Evolutionary conservation across 2,888 invertebrate species (phyloP), one percentile per base, ranked within the genome.

Genomic region (Reticulitermes lucifugus): DNA sequence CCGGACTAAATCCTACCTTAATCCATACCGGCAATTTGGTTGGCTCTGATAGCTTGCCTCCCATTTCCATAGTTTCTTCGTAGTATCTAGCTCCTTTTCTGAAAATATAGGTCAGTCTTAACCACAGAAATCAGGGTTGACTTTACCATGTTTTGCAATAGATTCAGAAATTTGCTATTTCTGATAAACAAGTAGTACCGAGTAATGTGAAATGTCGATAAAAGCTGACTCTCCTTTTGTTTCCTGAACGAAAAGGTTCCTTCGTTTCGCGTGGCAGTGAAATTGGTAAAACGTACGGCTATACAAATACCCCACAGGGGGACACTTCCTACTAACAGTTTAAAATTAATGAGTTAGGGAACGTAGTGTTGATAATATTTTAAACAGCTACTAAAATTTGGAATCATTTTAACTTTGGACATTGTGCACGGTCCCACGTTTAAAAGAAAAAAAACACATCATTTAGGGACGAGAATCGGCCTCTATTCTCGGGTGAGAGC

Each of bases 11-110:
- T 77, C 90, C 91, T 41, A 77, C 60, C 93, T 93, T 88, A 94
- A 94, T 89, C 95, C 95, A 79, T 95, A 95, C 88, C 46, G 82
- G 82, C 82, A 83, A 83, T 83, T 83, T 83, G 82, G 82, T 71
- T 46, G 70, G 70, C 70, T 83, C 77, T 83, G 82, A 83, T 83
- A 83, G 82, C 82, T 46, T 77, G 46, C 77, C 46, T 46, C 22
- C 77, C 51, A 77, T 77, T 77, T 77, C 77, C 77, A 77, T 77
- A 77, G 77, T 46, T 46, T 73, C 73, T 73, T 73, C 12, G 35
- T 41, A 9, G 35, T n/a, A 77, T 46, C 46, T 77, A 77, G 41
- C 41, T 46, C 46, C 77, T 77, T 46, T 77, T 46, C 77, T n/a
- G 77, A 77, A 77, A 46, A 77, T 46, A 77, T 77, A 73, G 73